These are phyloP conservation scores for Pipistrellus pygmaeus DNA, from an alignment of 2,797 vertebrate genomes.

Conservation along the genomic window DNA sequence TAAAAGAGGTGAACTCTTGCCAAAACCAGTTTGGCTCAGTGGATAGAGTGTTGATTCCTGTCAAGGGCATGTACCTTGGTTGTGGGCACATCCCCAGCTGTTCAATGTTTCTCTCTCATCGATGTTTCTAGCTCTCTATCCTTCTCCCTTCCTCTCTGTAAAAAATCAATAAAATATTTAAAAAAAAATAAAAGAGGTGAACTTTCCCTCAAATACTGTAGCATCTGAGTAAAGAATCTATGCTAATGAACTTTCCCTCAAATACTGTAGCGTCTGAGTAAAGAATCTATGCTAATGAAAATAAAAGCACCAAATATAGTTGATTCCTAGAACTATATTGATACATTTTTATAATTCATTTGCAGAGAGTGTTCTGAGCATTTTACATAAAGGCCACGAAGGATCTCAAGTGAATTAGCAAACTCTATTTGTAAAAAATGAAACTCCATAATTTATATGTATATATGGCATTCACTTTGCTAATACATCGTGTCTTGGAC, in stretches of 20 bases:
- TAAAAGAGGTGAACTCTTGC: neutral
- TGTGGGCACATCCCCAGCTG: too few species aligned
- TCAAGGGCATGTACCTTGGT: too few species aligned
- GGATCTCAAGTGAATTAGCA: neutral
- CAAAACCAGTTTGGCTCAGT: too few species aligned
- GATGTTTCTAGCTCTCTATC: too few species aligned
- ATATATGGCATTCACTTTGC: neutral
- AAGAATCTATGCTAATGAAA: neutral
- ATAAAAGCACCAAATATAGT: neutral
- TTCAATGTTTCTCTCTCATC: too few species aligned
- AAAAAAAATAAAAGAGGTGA: conserved; percentile 14
- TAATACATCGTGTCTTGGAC: neutral
- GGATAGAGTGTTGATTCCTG: too few species aligned
- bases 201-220: neutral
- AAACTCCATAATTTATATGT: neutral
- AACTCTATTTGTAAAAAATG: neutral
- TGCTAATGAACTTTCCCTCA: neutral
- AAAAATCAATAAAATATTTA: too few species aligned
- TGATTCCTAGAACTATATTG: neutral
- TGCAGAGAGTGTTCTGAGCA: neutral
- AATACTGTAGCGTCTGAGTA: neutral
- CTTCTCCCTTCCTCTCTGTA: too few species aligned
- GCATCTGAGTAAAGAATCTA: neutral
- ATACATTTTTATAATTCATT: neutral
- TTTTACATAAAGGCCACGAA: neutral